Base-by-base conservation (phyloP, 2,888 invertebrate genomes). In the Apocheima hispidaria region DNA sequence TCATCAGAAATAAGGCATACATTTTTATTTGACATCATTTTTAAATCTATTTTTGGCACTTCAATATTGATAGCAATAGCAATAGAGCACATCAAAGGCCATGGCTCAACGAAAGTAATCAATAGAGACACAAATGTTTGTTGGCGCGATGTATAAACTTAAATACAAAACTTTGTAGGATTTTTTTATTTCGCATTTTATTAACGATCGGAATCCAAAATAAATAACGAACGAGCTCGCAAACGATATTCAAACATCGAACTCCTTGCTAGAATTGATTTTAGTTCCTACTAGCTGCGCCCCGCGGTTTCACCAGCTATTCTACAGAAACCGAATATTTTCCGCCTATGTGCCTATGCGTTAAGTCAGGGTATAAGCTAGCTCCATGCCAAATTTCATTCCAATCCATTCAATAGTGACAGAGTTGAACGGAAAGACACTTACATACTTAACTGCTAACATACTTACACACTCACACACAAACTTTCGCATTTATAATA, bases 181-280 rank as follows among this genome's bases (percentile, higher is more conserved):
- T 2, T 40, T 40, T 20, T 16, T 40, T 51, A 40, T 30, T 51
- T 10, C 40, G 16, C 38, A 20, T 33, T 18, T 46, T 46, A 46
- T 46, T 30, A 30, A 46, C 38, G 26, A 36, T 26, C 26, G 36
- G 38, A 55, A 44, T 14, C 16, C 28, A 38, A 26, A 16, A 10
- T 30, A 48, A 5, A 7, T 14, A 40, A 43, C 30, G 30, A 18
- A 30, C 30, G 30, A 16, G 21, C 33, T 41, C 43, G 26, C 49
- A 41, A 64, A 67, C 62, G 60, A 60, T 60, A 58, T 58, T 40
- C 62, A 60, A 65, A 65, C 40, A 60, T 51, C 18, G 30, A 40
- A 44, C 36, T n/a, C n/a, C 46, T 51, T 26, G 18, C 20, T 33
- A n/a, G 30, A 20, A 46, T 12, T n/a, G 20, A 30, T 46, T n/a